These are phyloP conservation scores for Barbus barbus DNA, from an alignment of 2,113 vertebrate genomes.

Conservation along the genomic window DNA sequence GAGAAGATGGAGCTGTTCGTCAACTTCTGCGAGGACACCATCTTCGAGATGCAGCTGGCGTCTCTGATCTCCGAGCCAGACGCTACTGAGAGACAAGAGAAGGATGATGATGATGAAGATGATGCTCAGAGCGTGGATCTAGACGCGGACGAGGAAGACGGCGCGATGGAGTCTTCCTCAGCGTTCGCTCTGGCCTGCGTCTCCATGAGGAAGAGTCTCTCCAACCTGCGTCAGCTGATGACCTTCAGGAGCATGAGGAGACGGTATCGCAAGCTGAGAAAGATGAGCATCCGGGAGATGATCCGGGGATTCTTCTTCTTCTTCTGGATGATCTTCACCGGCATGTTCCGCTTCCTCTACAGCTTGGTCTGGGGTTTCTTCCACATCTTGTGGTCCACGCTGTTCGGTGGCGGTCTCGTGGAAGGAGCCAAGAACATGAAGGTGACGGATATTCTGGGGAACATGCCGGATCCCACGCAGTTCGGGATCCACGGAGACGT, in stretches of 20 bases:
- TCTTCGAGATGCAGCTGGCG: conserved; percentile 98
- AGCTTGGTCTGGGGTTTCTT: conserved; percentile 88
- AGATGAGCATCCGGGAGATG: conserved; percentile 89
- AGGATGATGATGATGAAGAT: conserved; percentile 68
- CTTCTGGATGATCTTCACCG: conserved; percentile 88
- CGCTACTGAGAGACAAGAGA: conserved; percentile 80
- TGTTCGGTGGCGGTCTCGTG: conserved; percentile 94
- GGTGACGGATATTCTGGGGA: conserved; percentile 95
- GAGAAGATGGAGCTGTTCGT: conserved; percentile 99
- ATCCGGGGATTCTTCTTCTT: conserved; percentile 88
- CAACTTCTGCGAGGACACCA: conserved; percentile 98
- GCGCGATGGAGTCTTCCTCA: conserved; percentile 81
- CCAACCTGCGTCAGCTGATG: conserved; percentile 79
- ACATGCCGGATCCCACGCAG: conserved; percentile 98
- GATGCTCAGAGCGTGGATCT: conserved; percentile 69
- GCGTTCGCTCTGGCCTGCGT: conserved; percentile 88
- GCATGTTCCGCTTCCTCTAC: conserved; percentile 84
- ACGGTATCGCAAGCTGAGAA: conserved; percentile 86
- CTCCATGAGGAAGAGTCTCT: conserved; percentile 81
- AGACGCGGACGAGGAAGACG: conserved; percentile 82
- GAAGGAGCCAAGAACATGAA: conserved; percentile 98
- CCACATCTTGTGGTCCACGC: conserved; percentile 91
- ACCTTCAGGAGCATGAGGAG: conserved; percentile 87
- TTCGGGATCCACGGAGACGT: conserved; percentile 96
- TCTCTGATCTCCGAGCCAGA: conserved; percentile 95